Percentiles rank a stretch among this genome's conserved stretches.
These are phyloP conservation scores for Colistium nudipinnis DNA, from an alignment of 2,113 vertebrate genomes.

Conservation along the genomic window DNA sequence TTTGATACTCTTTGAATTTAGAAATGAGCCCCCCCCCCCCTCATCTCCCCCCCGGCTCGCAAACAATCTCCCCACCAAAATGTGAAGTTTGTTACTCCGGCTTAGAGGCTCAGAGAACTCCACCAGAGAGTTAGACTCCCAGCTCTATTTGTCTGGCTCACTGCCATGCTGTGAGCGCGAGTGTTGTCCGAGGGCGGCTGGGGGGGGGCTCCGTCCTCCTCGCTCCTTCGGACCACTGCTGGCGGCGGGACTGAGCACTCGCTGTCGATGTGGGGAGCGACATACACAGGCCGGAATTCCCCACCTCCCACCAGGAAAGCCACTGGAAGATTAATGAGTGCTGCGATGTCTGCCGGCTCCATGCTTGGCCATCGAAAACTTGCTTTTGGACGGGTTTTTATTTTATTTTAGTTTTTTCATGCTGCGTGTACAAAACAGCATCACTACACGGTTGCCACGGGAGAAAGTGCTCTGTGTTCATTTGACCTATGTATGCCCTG, in stretches of 20 bases:
- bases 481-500: conserved; percentile 2
- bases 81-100: conserved; percentile 12
- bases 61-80: conserved; percentile 23
- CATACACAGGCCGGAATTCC: conserved; percentile 67
- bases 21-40: background rate
- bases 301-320: conserved; percentile 66
- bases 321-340: conserved; percentile 72
- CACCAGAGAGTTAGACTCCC: conserved; percentile 39
- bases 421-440: background rate
- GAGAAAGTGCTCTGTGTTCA: conserved; percentile 8
- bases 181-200: conserved; percentile 60
- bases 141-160: conserved; percentile 56
- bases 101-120: conserved; percentile 42
- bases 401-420: conserved; percentile 6
- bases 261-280: conserved; percentile 62
- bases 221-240: conserved; percentile 55
- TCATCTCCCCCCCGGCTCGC: background rate
- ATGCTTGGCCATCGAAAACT: conserved; percentile 53
- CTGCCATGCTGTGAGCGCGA: conserved; percentile 37
- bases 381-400: conserved; percentile 25
- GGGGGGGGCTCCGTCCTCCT: conserved; percentile 49
- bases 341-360: conserved; percentile 56
- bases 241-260: conserved; percentile 57
- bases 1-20: conserved; percentile 44
- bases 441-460: background rate